Base-by-base conservation (phyloP, 2,888 invertebrate species). In the Ecliptopera silaceata region DNA sequence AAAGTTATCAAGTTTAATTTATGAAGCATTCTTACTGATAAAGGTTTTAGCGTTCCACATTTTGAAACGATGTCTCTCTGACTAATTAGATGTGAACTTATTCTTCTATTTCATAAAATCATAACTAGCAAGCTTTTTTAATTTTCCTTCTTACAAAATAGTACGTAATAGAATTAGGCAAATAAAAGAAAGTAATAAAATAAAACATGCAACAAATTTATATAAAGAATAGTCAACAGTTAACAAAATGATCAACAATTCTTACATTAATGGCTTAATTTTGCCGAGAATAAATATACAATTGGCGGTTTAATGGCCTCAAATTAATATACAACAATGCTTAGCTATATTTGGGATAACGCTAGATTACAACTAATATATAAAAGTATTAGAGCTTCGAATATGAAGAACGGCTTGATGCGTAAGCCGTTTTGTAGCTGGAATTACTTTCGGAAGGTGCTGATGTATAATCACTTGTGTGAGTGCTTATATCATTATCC, bases 381-480 rank as follows among this genome's bases (percentile, higher is more conserved):
- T 48, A 32, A 32, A 26, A 32, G 11, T 6, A 54, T 59, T 49
- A 66, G 49, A 50, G 60, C 64, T 86, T 86, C 17, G 74, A 61
- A 58, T 85, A 86, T 0, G 82, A 67, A 38, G 82, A 78, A 45
- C 82, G 80, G 59, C 75, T 78, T 20, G 78, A 67, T 10, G 79
- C 69, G 53, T 87, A 90, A 0, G 78, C 62, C 48, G 65, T 85
- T 57, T 90, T 90, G 56, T 88, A 89, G 45, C 70, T 81, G 1
- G 77, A 65, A 49, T 69, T 82, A 3, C 81, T 69, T 39, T 89
- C 88, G 4, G 85, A 74, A 1, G 84, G 74, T 0, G 75, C 70
- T 15, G 65, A 65, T 0, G 79, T 65, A 38, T 86, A 89, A 29
- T 91, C 91, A 55, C 70, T 75, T 36, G 66, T 80, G 12, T 82